A percentile compares a stretch with the other conserved stretches of the same genome.
Evolutionary conservation across 2,888 invertebrate genomes (phyloP).

Genomic region (Limnephilus auricula): DNA sequence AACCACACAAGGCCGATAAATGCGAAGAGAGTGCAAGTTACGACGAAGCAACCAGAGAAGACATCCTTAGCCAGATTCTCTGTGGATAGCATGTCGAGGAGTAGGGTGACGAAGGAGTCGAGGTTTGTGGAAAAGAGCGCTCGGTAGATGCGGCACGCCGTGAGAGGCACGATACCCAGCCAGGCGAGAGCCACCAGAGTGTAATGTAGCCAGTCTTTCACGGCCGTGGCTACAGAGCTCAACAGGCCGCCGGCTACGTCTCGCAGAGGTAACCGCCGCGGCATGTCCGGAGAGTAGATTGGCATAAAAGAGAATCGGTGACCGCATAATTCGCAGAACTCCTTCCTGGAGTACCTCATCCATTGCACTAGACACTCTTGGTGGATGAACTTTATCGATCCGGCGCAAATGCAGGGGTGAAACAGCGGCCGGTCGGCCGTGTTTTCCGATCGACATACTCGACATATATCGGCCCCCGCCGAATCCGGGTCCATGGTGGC

Average conservation of each 20-base stretch:
- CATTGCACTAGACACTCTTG: conserved; percentile 99
- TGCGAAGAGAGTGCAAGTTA: conserved; percentile 95
- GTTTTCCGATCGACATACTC: conserved; percentile 98
- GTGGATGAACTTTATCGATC: conserved; percentile 99
- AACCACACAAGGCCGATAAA: conserved; percentile 99
- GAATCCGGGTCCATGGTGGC: conserved; percentile 59
- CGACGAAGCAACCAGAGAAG: conserved; percentile 97
- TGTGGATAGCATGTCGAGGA: conserved; percentile 94
- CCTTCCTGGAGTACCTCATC: conserved; percentile 99
- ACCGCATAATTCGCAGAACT: conserved; percentile 98
- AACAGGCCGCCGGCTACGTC: conserved; percentile 95
- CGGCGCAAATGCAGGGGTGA: conserved; percentile 99
- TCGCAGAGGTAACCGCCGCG: conserved; percentile 94
- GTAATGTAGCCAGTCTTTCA: conserved; percentile 98
- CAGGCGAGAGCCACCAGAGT: conserved; percentile 97
- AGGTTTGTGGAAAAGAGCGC: conserved; percentile 94
- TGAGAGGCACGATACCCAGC: conserved; percentile 97
- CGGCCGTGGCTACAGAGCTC: conserved; percentile 92
- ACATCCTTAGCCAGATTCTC: conserved; percentile 96
- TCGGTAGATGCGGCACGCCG: conserved; percentile 96
- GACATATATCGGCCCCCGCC: conserved; percentile 92
- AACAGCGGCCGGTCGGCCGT: conserved; percentile 94
- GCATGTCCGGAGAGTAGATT: conserved; percentile 99
- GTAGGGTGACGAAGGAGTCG: conserved; percentile 90
- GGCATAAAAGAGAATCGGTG: conserved; percentile 99